phyloP scores from a whole-genome alignment of 2,888 invertebrate species.

The Caenorhabditis sinica region DNA sequence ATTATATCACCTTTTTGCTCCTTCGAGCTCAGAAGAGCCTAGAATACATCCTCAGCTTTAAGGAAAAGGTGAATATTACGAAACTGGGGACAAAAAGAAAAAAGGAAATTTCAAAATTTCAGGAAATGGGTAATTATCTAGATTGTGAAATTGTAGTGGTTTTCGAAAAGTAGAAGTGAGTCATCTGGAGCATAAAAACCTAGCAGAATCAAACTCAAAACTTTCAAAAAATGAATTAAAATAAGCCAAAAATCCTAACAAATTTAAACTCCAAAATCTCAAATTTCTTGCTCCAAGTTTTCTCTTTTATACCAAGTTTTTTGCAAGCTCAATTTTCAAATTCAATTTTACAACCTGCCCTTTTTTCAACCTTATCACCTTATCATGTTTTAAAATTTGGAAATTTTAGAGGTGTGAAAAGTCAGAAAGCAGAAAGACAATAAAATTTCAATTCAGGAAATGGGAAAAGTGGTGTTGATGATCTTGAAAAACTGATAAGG shows the following conservation, averaged over 20 bases:
- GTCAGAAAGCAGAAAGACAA: neutral
- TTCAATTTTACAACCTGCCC: neutral
- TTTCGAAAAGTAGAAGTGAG: too few species aligned
- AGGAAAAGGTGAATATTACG: too few species aligned
- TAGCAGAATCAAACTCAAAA: neutral
- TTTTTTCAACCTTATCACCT: neutral
- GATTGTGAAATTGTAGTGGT: too few species aligned
- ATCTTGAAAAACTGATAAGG: neutral
- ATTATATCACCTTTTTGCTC: too few species aligned
- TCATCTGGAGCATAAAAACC: too few species aligned
- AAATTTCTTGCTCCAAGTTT: neutral
- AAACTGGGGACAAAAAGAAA: too few species aligned
- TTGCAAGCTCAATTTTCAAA: neutral
- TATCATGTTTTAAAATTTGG: neutral
- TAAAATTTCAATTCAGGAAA: conserved; percentile 1
- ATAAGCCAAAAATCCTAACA: neutral
- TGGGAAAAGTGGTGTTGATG: conserved; percentile 1
- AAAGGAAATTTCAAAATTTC: too few species aligned
- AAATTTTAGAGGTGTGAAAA: neutral
- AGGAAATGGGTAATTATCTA: too few species aligned
- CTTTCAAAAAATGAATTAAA: neutral
- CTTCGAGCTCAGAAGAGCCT: too few species aligned
- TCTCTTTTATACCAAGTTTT: neutral
- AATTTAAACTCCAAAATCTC: neutral
- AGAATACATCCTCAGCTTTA: too few species aligned